A percentile compares a stretch with the other conserved stretches of the same genome.
Evolutionary conservation across 2,113 vertebrate species (phyloP).

Genomic region (Ramphastos sulfuratus): DNA sequence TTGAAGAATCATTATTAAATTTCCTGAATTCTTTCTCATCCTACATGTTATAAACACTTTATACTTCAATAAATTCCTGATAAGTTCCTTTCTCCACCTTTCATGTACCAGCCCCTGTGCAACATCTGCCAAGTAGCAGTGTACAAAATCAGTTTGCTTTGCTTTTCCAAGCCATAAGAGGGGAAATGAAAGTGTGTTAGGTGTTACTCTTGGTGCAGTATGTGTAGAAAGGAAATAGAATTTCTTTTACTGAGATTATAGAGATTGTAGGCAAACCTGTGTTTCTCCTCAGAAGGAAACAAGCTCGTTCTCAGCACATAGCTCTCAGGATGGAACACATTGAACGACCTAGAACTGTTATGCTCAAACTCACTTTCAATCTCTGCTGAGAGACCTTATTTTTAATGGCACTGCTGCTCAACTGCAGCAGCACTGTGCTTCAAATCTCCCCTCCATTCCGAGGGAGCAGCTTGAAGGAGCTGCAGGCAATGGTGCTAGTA

Average conservation of each 20-base stretch:
- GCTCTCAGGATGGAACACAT: accelerated
- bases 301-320: background rate
- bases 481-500: accelerated
- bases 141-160: background rate
- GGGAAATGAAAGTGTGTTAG: background rate
- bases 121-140: background rate
- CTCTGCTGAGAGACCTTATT: background rate
- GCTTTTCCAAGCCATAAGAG: background rate
- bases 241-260: background rate
- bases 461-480: background rate
- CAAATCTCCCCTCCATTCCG: background rate
- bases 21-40: background rate
- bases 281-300: background rate
- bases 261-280: background rate
- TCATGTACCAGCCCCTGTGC: background rate
- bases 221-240: background rate
- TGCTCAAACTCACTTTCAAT: background rate
- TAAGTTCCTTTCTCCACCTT: background rate
- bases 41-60: background rate
- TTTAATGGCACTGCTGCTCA: background rate
- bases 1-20: background rate
- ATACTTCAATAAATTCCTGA: background rate
- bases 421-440: background rate
- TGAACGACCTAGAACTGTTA: background rate
- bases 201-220: background rate